Evolutionary conservation across 2,113 vertebrate species (phyloP).

Genomic region (Nesoenas mayeri): DNA sequence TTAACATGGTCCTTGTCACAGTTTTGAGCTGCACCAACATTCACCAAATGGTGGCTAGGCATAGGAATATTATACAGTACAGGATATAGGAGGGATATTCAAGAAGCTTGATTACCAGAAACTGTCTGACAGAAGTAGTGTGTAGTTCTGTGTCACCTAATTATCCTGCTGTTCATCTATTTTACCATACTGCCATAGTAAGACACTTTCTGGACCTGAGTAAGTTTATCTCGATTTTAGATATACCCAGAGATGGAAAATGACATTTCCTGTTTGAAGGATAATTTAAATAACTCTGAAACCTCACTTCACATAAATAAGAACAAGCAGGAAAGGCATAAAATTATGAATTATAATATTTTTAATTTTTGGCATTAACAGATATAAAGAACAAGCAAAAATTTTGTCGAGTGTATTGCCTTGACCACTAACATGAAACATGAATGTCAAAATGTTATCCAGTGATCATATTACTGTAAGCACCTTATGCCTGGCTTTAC

Average conservation of each 20-base stretch:
- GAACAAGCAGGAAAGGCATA: background rate
- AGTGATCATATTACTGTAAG: background rate
- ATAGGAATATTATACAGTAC: background rate
- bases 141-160: background rate
- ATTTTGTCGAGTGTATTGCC: background rate
- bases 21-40: background rate
- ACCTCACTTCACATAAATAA: background rate
- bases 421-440: background rate
- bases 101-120: background rate
- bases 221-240: background rate
- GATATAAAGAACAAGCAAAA: background rate
- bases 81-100: background rate
- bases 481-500: background rate
- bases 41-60: background rate
- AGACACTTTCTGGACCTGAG: background rate
- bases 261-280: background rate
- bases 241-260: background rate
- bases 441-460: fast-evolving
- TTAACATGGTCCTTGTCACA: background rate
- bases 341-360: background rate
- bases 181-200: background rate
- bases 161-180: background rate
- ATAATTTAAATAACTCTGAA: background rate
- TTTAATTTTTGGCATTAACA: background rate
- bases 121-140: background rate